Evolutionary conservation across 2,113 vertebrate species (phyloP).

Genomic region (Anolis sagrei): DNA sequence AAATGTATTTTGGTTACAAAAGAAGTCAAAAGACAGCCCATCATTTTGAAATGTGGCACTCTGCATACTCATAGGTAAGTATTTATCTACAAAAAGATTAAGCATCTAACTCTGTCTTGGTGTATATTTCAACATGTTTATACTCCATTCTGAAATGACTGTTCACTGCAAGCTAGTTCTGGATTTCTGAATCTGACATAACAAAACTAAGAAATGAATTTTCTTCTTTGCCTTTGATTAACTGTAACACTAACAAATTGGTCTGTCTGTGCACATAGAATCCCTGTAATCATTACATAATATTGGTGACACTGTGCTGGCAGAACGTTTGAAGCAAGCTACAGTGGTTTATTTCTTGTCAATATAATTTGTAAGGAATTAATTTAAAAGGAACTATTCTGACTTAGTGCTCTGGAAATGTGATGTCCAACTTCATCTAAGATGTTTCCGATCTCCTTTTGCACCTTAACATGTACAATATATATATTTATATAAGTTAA

Average conservation of each 20-base stretch:
- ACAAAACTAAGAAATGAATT: background rate
- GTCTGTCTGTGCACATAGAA: background rate
- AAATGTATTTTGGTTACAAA: background rate
- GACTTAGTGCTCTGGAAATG: slow-evolving; percentile 36
- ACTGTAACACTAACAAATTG: background rate
- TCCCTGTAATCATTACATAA: background rate
- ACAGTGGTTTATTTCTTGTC: background rate
- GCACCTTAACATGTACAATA: background rate
- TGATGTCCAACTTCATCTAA: slow-evolving; percentile 41
- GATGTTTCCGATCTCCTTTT: slow-evolving; percentile 16
- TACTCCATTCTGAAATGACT: background rate
- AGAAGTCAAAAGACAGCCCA: background rate
- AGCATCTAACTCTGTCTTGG: background rate
- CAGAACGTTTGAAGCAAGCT: background rate
- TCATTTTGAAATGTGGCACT: background rate
- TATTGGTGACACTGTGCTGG: background rate
- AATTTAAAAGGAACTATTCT: slow-evolving; percentile 16
- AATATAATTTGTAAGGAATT: slow-evolving; percentile 35
- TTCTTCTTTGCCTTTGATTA: background rate
- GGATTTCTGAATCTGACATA: background rate
- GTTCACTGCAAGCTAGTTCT: background rate
- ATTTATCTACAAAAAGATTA: background rate
- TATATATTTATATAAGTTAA: too few species aligned
- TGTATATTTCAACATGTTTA: background rate
- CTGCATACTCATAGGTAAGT: background rate